phyloP scores from a whole-genome alignment of 2,797 vertebrate genomes.

The Neostethus bicornis region DNA sequence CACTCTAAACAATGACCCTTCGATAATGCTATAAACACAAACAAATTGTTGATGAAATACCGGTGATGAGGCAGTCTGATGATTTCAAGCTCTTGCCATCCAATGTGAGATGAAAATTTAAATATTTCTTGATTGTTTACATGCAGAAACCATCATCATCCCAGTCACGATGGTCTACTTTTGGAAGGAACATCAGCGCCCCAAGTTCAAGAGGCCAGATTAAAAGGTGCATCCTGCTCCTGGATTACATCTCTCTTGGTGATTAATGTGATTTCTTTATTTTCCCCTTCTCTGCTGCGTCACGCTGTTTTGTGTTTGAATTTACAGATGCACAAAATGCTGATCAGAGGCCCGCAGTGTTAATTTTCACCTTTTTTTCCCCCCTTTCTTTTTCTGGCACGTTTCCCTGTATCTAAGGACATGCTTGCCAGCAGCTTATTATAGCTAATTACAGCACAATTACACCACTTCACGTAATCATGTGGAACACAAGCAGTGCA shows the following conservation, averaged over 20 bases:
- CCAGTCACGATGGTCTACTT: slow-evolving; percentile 10
- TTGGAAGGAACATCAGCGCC: slow-evolving; percentile 5
- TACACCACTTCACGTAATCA: slow-evolving; percentile 61
- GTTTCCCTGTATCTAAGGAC: slow-evolving; percentile 42
- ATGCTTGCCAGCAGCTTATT: slow-evolving; percentile 57
- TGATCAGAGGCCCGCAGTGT: slow-evolving; percentile 24
- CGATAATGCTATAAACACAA: not conserved
- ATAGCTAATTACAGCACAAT: slow-evolving; percentile 62
- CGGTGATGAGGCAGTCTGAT: slow-evolving; percentile 6
- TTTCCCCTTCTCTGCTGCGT: slow-evolving; percentile 1
- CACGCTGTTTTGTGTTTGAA: slow-evolving; percentile 27
- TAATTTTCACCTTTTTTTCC: slow-evolving; percentile 33
- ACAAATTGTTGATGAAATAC: slow-evolving; percentile 7
- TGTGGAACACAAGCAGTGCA: slow-evolving; percentile 46
- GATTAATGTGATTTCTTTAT: slow-evolving; percentile 4
- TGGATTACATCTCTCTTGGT: slow-evolving; percentile 1
- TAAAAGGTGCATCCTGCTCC: slow-evolving; percentile 22
- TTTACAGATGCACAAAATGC: slow-evolving; percentile 34
- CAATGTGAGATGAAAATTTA: not conserved
- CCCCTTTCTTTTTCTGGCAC: slow-evolving; percentile 58
- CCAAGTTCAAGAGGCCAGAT: slow-evolving; percentile 28
- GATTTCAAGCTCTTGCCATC: slow-evolving; percentile 12
- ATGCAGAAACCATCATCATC: slow-evolving; percentile 8
- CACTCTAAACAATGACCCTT: slow-evolving; percentile 20
- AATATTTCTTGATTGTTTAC: slow-evolving; percentile 16